These are phyloP conservation scores for Enteromius argenteus DNA, from an alignment of 2,797 vertebrate species.

Conservation along the genomic window DNA sequence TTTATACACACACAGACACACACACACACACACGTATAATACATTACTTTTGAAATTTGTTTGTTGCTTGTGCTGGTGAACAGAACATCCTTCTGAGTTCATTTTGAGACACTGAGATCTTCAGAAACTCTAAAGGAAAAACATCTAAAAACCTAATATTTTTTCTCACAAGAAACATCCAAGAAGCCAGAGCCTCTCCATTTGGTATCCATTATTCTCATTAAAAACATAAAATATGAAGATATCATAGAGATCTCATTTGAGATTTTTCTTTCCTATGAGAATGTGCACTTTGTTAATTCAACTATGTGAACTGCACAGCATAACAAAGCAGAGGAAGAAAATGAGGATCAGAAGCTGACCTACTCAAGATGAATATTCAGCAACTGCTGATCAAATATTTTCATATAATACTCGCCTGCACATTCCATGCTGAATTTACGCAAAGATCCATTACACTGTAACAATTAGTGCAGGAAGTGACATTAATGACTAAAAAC, in stretches of 20 bases:
- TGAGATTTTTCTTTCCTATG: background rate
- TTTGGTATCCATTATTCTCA: background rate
- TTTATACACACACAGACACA: no score
- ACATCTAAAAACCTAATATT: background rate
- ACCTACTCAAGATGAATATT: slow-evolving; percentile 5
- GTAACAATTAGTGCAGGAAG: background rate
- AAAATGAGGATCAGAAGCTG: slow-evolving; percentile 11
- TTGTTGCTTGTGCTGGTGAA: background rate
- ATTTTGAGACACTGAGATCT: background rate
- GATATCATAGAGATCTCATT: background rate
- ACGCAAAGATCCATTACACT: background rate
- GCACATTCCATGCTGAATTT: background rate
- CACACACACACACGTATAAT: no score
- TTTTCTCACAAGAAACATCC: background rate
- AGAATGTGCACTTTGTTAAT: background rate
- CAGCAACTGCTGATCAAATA: background rate
- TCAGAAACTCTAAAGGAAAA: background rate
- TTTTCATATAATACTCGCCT: background rate
- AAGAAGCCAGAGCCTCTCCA: background rate
- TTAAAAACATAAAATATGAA: background rate
- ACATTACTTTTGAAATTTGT: background rate
- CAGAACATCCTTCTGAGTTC: background rate
- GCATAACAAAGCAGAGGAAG: slow-evolving; percentile 2
- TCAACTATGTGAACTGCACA: background rate
- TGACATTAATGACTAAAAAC: background rate